Evolutionary conservation across 2,797 vertebrate species (phyloP), one percentile per base, ranked within the genome.

Genomic region (Geotria australis): DNA sequence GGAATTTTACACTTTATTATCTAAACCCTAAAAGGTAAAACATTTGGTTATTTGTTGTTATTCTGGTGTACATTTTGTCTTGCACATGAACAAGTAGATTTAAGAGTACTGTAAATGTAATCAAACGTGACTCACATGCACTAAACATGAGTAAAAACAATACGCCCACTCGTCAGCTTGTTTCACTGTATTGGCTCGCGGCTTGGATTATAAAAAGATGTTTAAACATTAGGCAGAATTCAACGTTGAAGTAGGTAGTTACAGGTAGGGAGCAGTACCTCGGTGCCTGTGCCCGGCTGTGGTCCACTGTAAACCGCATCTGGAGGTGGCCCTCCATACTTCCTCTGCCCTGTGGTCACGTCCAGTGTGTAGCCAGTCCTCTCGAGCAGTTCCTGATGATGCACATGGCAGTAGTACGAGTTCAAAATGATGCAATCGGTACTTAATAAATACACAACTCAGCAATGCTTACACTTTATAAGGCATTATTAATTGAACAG

Each of bases 271-370:
- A 38, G 24, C 24, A 38, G 24, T 74, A 95, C 89, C 83, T 94
- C 88, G 67, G 88, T 95, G 62, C 86, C 86, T 59, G 83, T 72
- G 57, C 78, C 79, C 64, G 88, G 88, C 47, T 95, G 86, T 3
- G 73, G 64, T 24, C 83, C 84, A 3, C 80, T 73, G 76, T 84
- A 83, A 58, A 91, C 70, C 1, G 74, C 72, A 65, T 83, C 83
- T 48, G 88, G 88, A 7, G 86, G 88, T 14, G 88, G 88, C 13
- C 85, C 88, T 11, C 88, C 88, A 38, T 94, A 95, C 62, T 95
- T 95, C 48, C 88, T 71, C 71, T 95, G 88, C 61, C 88, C 88
- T 48, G 86, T 95, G 57, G 88, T 95, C 47, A 95, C 88, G 61
- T 94, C 88, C 12, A 95, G 82, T 15, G 86, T 94, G 69, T 95